A percentile compares a stretch with the other conserved stretches of the same genome.
phyloP scores from a whole-genome alignment of 2,888 invertebrate species.

The Calameuta filiformis region DNA sequence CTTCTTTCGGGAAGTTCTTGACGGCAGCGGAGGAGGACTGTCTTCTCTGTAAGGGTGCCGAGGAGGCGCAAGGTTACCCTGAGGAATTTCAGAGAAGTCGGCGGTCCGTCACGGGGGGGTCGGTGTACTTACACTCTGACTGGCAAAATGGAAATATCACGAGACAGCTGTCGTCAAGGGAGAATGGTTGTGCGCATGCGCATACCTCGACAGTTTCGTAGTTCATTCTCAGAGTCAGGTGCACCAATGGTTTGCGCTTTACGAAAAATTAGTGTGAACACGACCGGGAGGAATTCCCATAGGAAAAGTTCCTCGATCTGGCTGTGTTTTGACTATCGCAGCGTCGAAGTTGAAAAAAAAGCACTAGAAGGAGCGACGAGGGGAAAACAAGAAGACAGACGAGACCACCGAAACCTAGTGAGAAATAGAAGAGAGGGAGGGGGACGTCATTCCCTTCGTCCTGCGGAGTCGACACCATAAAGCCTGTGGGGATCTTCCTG shows the following conservation, averaged over 20 bases:
- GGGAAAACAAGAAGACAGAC: not conserved
- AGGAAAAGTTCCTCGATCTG: not conserved
- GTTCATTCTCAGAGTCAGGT: not conserved
- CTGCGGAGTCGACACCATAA: not conserved
- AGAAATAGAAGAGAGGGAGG: not conserved
- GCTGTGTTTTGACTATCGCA: not conserved
- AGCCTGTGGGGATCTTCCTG: constrained; percentile 2
- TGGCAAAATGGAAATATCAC: not conserved
- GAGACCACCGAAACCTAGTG: not conserved
- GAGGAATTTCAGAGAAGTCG: not conserved
- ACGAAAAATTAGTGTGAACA: not conserved
- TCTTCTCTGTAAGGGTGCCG: not conserved
- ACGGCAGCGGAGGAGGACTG: not conserved
- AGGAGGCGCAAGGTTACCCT: not conserved
- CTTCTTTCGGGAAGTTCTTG: not conserved
- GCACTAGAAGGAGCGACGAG: not conserved
- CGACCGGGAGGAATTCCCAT: not conserved
- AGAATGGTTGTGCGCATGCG: not conserved
- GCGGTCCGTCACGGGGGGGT: not conserved
- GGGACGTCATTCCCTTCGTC: not conserved
- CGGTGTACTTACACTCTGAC: not conserved
- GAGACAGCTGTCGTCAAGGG: not conserved
- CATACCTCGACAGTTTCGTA: not conserved
- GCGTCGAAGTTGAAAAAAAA: not conserved
- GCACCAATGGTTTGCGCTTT: not conserved